Evolutionary conservation across 92 coral and sea anemone species (phyloP), one percentile per base, ranked within the genome.

Genomic region (Montipora capitata): DNA sequence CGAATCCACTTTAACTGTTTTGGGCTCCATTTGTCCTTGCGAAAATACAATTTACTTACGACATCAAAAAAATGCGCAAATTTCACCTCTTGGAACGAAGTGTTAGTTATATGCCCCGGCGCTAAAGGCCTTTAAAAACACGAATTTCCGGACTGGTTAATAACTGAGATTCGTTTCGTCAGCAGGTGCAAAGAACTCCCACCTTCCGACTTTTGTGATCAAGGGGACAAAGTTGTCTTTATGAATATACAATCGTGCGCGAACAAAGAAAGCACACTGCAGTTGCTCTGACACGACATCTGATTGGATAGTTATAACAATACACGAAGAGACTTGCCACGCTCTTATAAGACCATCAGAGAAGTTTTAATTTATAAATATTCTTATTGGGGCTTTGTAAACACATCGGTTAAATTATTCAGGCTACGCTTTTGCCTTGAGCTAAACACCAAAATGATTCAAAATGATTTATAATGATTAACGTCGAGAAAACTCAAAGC

Each of bases 91-190:
- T 40, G 40, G 16, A 4, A 27, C 38, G 41, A 43, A 59, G 79
- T 72, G 87, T 41, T 58, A 72, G 38, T 70, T 18, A 43, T 82
- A 83, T 72, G 40, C 77, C 79, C 87, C 87, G 79, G 79, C 79
- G 87, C 87, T 83, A 83, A 72, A 83, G 72, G 79, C 72, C 79
- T 83, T 56, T 57, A 83, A 73, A 83, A 81, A 83, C 72, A 83
- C 72, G 87, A 83, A 83, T 83, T 83, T 83, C 87, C 87, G 87
- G 87, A 71, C 87, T 72, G 87, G 87, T 83, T 83, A 83, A 83
- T 83, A 83, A 82, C 87, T 41, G 87, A 72, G 87, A 83, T 83
- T 83, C 87, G 87, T 83, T 61, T 69, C 87, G 79, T 83, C 87
- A 71, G 87, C 87, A 83, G 87, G 79, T 83, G 87, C 87, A 72